Conservation (phyloP, 1,140 invertebrate genomes). For the Holcopasites calliopsidis region DNA sequence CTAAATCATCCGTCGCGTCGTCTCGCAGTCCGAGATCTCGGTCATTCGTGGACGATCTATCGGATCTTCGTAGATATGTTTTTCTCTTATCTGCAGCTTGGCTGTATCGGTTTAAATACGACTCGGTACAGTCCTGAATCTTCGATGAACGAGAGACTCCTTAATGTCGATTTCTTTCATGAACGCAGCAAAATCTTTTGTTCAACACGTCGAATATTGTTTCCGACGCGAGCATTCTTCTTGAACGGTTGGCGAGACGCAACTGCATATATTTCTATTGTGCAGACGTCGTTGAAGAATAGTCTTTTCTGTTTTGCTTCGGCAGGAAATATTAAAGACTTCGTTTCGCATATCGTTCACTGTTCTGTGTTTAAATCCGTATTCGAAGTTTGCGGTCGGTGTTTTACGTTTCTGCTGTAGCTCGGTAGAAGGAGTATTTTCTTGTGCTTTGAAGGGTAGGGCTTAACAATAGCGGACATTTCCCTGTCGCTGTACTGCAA, state of each 20-base stretch:
- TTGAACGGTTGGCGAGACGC: too few relatives aligned
- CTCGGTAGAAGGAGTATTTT: too few relatives aligned
- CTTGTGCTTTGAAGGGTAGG: too few relatives aligned
- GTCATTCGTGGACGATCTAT: constrained; percentile 40
- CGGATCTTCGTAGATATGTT: constrained; percentile 35
- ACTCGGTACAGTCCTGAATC: not conserved
- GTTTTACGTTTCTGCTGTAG: too few relatives aligned
- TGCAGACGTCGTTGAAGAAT: too few relatives aligned
- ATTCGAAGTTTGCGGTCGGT: too few relatives aligned
- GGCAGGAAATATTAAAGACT: too few relatives aligned
- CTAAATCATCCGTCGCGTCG: constrained; percentile 35
- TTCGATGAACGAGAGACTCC: not conserved
- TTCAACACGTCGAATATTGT: not conserved
- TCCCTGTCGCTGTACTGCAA: not conserved
- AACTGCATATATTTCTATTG: too few relatives aligned
- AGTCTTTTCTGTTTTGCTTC: too few relatives aligned
- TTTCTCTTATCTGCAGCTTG: not conserved
- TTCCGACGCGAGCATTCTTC: not conserved
- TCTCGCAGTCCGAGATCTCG: not conserved
- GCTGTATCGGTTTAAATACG: constrained; percentile 11
- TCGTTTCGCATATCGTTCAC: too few relatives aligned
- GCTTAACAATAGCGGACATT: not conserved
- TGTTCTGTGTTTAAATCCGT: too few relatives aligned
- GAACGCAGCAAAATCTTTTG: not conserved
- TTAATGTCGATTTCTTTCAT: not conserved